These are phyloP conservation scores for Orchestes rusci DNA, from an alignment of 2,888 invertebrate species.

Conservation along the genomic window DNA sequence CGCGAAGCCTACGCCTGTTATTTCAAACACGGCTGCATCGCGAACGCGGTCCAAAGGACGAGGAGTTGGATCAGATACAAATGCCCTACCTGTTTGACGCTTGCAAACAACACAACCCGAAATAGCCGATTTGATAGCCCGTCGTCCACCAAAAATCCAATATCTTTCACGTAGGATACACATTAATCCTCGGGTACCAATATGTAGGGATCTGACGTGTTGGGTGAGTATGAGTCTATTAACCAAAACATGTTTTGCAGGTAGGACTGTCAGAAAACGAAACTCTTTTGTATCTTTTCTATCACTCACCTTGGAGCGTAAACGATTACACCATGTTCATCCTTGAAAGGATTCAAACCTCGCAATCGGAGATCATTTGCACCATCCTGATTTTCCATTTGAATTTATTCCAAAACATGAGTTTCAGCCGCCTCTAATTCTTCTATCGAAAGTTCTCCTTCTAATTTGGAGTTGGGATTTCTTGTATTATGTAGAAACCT, in stretches of 20 bases:
- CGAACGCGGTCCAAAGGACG: not conserved
- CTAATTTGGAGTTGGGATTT: not conserved
- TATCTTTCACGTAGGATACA: not conserved
- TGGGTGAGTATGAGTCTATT: constrained; percentile 13
- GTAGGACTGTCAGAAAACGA: constrained; percentile 9
- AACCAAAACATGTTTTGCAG: constrained; percentile 18
- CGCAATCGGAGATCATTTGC: not conserved
- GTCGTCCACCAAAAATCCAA: constrained; percentile 3
- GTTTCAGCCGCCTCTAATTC: constrained; percentile 15
- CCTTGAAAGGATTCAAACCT: constrained; percentile 4
- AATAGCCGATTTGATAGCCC: not conserved
- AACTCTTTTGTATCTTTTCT: constrained; percentile 1
- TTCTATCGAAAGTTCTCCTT: constrained; percentile 9
- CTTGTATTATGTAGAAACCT: constrained; percentile 16
- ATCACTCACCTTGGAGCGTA: not conserved
- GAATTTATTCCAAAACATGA: constrained; percentile 15
- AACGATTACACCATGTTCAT: constrained; percentile 12
- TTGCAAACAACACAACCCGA: constrained; percentile 1
- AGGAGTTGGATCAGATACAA: not conserved
- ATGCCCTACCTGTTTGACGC: constrained; percentile 1
- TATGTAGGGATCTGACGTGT: constrained; percentile 18
- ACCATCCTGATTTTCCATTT: constrained; percentile 10
- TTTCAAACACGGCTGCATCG: constrained; percentile 27
- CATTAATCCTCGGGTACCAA: constrained; percentile 24
- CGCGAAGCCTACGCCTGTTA: constrained; percentile 15